Percentiles rank a stretch among this genome's conserved stretches.
Evolutionary conservation across 92 coral and sea anemone genomes (phyloP).

Genomic region (Palythoa grandiflora): DNA sequence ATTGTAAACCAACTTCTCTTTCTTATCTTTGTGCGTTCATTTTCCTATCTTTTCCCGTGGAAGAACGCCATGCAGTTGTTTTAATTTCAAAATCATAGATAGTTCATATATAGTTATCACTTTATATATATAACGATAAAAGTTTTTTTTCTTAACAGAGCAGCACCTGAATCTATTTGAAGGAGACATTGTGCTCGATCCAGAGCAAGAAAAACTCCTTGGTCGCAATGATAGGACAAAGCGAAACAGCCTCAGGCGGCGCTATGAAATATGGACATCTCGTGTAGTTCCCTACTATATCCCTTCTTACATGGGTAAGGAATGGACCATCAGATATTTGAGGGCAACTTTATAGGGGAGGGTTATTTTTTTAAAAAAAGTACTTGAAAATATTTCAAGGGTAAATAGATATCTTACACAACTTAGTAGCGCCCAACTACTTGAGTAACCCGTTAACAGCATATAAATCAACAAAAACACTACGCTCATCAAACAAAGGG

Average conservation of each 20-base stretch:
- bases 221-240: constrained; percentile 46
- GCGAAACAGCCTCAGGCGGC: constrained; percentile 27
- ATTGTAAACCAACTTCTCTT: no score
- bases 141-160: not conserved
- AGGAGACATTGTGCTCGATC: constrained; percentile 42
- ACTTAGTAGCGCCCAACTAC: no score
- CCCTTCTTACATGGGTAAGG: constrained; percentile 24
- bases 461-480: no score
- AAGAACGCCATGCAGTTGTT: no score
- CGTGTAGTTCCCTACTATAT: constrained; percentile 24
- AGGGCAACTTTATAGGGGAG: not conserved
- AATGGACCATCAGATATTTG: not conserved
- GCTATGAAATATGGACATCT: constrained; percentile 34
- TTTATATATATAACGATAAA: not conserved
- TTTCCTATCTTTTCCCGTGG: no score
- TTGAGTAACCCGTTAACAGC: no score
- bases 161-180: constrained; percentile 28
- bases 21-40: no score
- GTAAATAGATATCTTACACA: no score
- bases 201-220: constrained; percentile 7
- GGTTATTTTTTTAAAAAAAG: not conserved
- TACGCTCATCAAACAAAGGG: no score
- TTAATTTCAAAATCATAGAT: not conserved
- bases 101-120: not conserved
- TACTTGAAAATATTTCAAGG: no score